Evolutionary conservation across 2,113 vertebrate genomes (phyloP).

Genomic region (Budorcas taxicolor): DNA sequence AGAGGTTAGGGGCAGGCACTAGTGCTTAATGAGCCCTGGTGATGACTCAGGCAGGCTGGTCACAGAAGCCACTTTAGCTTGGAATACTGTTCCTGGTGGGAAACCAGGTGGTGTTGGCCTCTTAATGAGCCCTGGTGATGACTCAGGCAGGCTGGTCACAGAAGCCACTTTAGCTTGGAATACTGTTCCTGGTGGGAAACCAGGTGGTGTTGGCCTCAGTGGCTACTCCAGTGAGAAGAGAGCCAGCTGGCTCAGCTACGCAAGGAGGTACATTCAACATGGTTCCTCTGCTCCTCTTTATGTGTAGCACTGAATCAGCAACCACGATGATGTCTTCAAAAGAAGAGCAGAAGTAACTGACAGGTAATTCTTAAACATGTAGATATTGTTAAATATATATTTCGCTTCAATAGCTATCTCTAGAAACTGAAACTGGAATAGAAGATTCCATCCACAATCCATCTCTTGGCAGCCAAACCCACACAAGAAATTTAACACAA

Average conservation of each 20-base stretch:
- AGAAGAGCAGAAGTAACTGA: constrained; percentile 10
- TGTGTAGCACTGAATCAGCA: background rate
- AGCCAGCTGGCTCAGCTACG: background rate
- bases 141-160: background rate
- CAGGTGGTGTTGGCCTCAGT: background rate
- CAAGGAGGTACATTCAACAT: background rate
- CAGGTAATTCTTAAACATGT: background rate
- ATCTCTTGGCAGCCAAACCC: background rate
- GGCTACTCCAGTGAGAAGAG: background rate
- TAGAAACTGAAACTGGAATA: constrained; percentile 18
- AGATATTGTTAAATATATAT: background rate
- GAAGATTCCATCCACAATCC: constrained; percentile 15
- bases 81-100: background rate
- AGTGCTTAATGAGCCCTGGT: background rate
- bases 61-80: background rate
- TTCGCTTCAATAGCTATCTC: background rate
- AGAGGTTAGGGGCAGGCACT: background rate
- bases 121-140: background rate
- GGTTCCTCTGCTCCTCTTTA: background rate
- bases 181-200: background rate
- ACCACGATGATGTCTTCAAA: background rate
- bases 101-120: too few relatives aligned
- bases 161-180: background rate
- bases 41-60: background rate
- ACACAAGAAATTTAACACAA: constrained; percentile 35